A percentile compares a stretch with the other conserved stretches of the same genome.
phyloP scores from a whole-genome alignment of 2,113 vertebrate species.

The Semnornis frantzii region DNA sequence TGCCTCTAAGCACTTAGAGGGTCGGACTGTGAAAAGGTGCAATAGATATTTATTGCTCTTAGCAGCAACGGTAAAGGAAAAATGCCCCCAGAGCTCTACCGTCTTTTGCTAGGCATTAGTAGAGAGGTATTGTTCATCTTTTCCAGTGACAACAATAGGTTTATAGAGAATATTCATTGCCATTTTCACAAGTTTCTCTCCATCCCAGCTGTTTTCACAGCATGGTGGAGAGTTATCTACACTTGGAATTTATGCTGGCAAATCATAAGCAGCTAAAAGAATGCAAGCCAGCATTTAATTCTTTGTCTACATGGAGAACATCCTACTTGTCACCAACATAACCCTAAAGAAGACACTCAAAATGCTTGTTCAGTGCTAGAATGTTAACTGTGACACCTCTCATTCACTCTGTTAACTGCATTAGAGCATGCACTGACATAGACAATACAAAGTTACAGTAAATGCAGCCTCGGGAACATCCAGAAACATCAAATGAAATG shows the following conservation, averaged over 20 bases:
- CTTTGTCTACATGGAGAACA: background rate
- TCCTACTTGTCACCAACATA: fast-evolving
- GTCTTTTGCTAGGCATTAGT: background rate
- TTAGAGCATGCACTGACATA: background rate
- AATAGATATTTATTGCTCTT: background rate
- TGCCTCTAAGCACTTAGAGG: background rate
- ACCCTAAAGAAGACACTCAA: background rate
- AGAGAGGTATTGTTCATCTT: background rate
- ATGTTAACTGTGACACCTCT: background rate
- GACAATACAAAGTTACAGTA: background rate
- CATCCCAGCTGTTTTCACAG: background rate
- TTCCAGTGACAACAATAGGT: background rate
- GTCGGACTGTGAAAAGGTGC: background rate
- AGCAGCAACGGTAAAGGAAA: background rate
- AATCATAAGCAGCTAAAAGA: background rate
- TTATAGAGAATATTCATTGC: background rate
- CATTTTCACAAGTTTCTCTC: background rate
- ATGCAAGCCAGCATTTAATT: background rate
- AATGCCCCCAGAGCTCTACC: background rate
- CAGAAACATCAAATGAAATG: background rate
- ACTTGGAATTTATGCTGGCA: background rate
- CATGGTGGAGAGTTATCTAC: background rate
- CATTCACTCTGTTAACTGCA: background rate
- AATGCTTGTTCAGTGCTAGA: background rate
- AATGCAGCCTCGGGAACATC: background rate